Conservation (phyloP, 2,888 invertebrate species). For the Tachina grossa region DNA sequence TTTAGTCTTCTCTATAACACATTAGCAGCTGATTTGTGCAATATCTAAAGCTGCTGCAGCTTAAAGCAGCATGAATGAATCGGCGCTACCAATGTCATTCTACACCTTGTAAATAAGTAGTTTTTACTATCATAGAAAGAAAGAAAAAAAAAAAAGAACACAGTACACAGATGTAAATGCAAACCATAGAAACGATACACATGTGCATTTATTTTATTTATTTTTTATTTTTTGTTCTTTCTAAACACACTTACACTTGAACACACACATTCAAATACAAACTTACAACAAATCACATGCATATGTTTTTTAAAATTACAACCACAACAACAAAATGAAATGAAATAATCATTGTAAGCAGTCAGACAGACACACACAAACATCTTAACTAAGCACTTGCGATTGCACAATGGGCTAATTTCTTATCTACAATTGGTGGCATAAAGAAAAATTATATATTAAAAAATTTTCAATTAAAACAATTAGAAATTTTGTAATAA, state of each 20-base stretch:
- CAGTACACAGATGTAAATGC: conserved; percentile 15
- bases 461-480: no score
- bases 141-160: conserved; percentile 65
- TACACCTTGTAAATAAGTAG: conserved; percentile 79
- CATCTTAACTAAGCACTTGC: conserved; percentile 54
- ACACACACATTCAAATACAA: neutral
- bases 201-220: conserved; percentile 13
- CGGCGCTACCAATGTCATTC: conserved; percentile 80
- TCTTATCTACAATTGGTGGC: neutral
- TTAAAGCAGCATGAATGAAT: conserved; percentile 73
- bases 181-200: conserved; percentile 37
- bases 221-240: neutral
- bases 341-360: conserved; percentile 50
- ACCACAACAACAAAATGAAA: conserved; percentile 14
- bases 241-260: conserved; percentile 41
- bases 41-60: conserved; percentile 37
- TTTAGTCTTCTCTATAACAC: conserved; percentile 18
- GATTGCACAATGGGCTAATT: conserved; percentile 41
- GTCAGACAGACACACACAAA: conserved; percentile 23
- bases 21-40: conserved; percentile 47
- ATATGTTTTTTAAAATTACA: conserved; percentile 32
- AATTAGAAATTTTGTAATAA: no score
- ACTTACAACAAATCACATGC: conserved; percentile 50
- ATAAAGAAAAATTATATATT: no score
- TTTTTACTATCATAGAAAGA: conserved; percentile 30